phyloP scores from a whole-genome alignment of 2,888 invertebrate species.

The Aphrophora alni region DNA sequence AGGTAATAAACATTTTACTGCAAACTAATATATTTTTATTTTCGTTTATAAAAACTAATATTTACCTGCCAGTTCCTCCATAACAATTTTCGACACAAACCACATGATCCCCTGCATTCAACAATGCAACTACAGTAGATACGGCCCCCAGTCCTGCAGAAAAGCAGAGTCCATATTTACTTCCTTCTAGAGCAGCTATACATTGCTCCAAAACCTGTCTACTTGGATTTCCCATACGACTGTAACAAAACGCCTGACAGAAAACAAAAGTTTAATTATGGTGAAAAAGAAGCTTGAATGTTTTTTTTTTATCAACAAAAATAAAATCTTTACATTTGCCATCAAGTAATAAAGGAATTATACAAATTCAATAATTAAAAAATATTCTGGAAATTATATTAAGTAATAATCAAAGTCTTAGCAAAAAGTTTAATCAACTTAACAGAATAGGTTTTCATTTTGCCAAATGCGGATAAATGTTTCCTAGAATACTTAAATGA shows the following conservation, averaged over 20 bases:
- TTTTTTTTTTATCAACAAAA: no score
- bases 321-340: no score
- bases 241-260: slow-evolving; percentile 79
- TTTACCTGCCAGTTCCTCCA: neutral
- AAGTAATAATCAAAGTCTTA: neutral
- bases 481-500: no score
- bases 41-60: no score
- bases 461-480: no score
- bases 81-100: slow-evolving; percentile 6
- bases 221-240: slow-evolving; percentile 93
- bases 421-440: no score
- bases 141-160: slow-evolving; percentile 91
- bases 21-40: no score
- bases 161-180: slow-evolving; percentile 81
- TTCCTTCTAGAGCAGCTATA: slow-evolving; percentile 88
- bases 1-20: no score
- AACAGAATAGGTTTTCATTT: no score
- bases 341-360: neutral
- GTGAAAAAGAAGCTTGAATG: no score
- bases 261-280: neutral
- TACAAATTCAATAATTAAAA: neutral
- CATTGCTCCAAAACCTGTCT: slow-evolving; percentile 87
- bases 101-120: no score
- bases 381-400: neutral
- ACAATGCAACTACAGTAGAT: no score